A percentile compares a stretch with the other conserved stretches of the same genome.
Conservation (phyloP, 1,140 invertebrate species). For the Lerema accius region DNA sequence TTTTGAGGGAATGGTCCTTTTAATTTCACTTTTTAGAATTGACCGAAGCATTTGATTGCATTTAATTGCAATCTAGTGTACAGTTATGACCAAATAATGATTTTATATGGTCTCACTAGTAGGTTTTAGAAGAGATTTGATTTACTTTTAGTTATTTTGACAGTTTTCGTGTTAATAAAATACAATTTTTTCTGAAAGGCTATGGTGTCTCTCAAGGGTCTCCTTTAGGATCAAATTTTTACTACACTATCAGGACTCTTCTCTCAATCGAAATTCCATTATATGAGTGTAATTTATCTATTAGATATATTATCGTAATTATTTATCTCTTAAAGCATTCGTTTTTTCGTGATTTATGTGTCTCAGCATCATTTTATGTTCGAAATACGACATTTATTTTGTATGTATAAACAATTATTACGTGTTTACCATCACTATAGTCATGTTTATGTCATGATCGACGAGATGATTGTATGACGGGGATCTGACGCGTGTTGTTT, state of each 20-base stretch:
- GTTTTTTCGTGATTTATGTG: background rate
- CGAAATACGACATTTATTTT: too few relatives aligned
- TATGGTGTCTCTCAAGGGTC: background rate
- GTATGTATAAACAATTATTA: too few relatives aligned
- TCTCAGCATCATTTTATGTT: background rate
- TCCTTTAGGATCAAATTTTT: background rate
- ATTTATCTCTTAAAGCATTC: background rate
- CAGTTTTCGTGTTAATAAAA: too few relatives aligned
- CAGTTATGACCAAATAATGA: too few relatives aligned
- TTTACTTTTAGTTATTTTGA: constrained; percentile 1
- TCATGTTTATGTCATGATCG: too few relatives aligned
- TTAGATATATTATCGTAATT: background rate
- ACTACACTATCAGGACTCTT: constrained; percentile 4
- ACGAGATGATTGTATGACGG: too few relatives aligned
- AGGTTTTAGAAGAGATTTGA: too few relatives aligned
- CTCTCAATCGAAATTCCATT: constrained; percentile 24
- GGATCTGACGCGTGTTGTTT: background rate
- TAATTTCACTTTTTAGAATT: background rate
- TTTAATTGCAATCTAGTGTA: background rate
- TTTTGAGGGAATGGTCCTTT: constrained; percentile 21
- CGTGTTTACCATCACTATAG: too few relatives aligned
- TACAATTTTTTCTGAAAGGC: background rate
- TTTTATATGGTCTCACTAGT: too few relatives aligned
- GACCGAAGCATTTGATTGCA: constrained; percentile 14
- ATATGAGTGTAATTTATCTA: constrained; percentile 10